Evolutionary conservation across 2,113 vertebrate genomes (phyloP), one percentile per base, ranked within the genome.

Genomic region (Ploceus nigricollis): DNA sequence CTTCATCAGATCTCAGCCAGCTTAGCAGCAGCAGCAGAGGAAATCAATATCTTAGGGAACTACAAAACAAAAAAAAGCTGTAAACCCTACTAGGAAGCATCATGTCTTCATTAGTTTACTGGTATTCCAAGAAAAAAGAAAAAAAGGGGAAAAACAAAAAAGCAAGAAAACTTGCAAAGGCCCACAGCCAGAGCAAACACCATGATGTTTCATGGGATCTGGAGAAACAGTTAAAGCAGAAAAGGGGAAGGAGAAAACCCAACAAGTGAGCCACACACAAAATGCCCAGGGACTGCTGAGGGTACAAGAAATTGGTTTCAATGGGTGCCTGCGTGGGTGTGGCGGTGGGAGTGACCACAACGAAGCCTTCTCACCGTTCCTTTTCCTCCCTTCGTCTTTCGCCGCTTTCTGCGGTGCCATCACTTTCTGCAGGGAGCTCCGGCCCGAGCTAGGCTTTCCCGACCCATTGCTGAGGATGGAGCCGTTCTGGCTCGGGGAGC

Each of bases 391-490:
- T 93, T 99, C 99, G 42, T 99, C 99, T 97, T 99, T 99, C 70
- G 98, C 97, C 96, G 95, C 97, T 98, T 99, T 99, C 96, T 99
- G 99, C 86, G 99, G 99, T 37, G 98, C 98, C 98, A 98, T 98
- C 97, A 98, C 97, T 89, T 99, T 99, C 97, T 98, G 99, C 91
- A 98, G 98, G 20, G 98, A 98, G 98, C 98, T 97, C 92, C 97
- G 98, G 90, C 98, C 81, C 1, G 98, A 98, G 96, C 99, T 98
- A 97, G 98, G 98, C 98, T 98, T 99, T 95, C 98, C 99, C 90
- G 99, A 99, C 98, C 99, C 98, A 81, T 98, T 98, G 98, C 99
- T 99, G 99, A 99, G 98, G 98, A 99, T 98, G 98, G 99, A 99
- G 98, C 99, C 99, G 3, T 98, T 99, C 97, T 99, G 99, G 84